Base-by-base conservation (phyloP, 1,140 invertebrate species). In the Monomorium pharaonis region DNA sequence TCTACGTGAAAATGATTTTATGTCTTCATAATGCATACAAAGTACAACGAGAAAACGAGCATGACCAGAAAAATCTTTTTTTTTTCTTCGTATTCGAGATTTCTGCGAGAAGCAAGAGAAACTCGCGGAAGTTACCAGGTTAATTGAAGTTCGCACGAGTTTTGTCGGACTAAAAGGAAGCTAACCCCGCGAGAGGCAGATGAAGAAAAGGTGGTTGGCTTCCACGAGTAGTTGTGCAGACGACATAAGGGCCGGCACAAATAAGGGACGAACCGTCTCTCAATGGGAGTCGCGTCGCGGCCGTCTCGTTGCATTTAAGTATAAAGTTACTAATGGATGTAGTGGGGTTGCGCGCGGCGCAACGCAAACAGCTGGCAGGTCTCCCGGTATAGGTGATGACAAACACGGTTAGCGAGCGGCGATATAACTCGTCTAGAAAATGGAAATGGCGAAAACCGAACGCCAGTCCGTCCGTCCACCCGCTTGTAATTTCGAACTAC, bases 281-380 rank as follows among this genome's bases (percentile, higher is more conserved):
- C 51, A 81, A 58, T 88, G 58, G 30, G 18, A 67, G 49, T 56
- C 14, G 62, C 62, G 51, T 44, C 21, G 75, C 44, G 56, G 56
- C 74, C 24, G 58, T 30, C 67, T 72, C 78, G 18, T 56, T 89
- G 86, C 85, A 90, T 91, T 90, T 90, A 88, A 86, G 88, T 90
- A 88, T 91, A 88, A 83, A 77, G 81, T 91, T 90, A 91, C 90
- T 91, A 91, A 91, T 91, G 90, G 76, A 90, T 76, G 81, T 85
- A 69, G 54, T 74, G 65, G 24, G 54, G 56, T 30, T 65, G 42
- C 75, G 56, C 63, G 62, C 65, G 49, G 10, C 42, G 44, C 24
- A 76, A 37, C 44, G 37, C 81, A 84, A 84, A 84, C 58, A 84
- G 44, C 44, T 60, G 72, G 60, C 44, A 27, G 81, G n/a, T 16